Conservation (phyloP, 2,113 vertebrate genomes). For the Campylorhamphus procurvoides region DNA sequence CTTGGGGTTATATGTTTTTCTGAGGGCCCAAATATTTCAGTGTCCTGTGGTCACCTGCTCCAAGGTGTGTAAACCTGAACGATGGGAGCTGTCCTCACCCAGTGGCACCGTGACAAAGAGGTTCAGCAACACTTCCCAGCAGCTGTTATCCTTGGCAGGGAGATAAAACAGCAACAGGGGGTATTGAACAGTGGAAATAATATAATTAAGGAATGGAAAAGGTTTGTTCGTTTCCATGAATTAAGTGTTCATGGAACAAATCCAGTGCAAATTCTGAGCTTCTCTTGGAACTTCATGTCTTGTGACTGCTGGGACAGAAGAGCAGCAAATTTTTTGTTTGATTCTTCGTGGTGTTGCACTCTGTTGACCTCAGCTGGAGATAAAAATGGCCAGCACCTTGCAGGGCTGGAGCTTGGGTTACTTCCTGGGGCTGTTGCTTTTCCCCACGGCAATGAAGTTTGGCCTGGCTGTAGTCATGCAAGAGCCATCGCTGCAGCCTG, state of each 20-base stretch:
- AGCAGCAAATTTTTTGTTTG: neutral
- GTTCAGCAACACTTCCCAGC: neutral
- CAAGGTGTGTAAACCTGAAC: neutral
- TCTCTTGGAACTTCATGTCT: neutral
- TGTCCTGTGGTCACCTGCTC: neutral
- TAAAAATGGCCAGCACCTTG: neutral
- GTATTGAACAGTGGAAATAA: neutral
- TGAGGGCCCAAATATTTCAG: neutral
- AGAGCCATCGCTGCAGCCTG: neutral
- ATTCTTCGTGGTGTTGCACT: accelerated
- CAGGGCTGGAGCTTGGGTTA: neutral
- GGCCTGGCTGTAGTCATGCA: neutral
- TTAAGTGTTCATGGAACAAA: neutral
- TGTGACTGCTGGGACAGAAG: neutral
- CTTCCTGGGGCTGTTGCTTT: neutral
- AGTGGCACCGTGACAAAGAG: neutral
- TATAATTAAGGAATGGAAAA: neutral
- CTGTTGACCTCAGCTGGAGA: neutral
- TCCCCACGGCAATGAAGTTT: accelerated
- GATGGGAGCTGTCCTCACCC: neutral
- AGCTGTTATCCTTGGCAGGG: neutral
- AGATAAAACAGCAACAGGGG: neutral
- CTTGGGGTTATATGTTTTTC: neutral
- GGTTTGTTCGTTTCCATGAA: accelerated
- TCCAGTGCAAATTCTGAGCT: neutral